A percentile compares a stretch with the other conserved stretches of the same genome.
Conservation (phyloP, 2,797 vertebrate genomes). For the Corythornis leucogaster region DNA sequence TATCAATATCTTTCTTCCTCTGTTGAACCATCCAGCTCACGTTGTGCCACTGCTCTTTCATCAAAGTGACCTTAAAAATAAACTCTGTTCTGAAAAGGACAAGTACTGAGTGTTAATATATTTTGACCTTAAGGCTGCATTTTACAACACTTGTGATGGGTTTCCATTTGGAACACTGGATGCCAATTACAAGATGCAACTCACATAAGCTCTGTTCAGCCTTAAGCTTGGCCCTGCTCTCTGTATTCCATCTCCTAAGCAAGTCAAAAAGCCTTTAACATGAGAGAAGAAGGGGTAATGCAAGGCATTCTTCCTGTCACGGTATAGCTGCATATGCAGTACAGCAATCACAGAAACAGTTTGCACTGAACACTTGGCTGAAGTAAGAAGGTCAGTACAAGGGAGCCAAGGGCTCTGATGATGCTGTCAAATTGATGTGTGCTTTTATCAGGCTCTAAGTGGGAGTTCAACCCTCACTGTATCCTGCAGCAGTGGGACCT, state of each 20-base stretch:
- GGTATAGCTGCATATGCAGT: background rate
- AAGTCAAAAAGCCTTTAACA: background rate
- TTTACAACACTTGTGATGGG: background rate
- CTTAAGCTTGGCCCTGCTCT: background rate
- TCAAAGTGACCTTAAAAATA: constrained; percentile 83
- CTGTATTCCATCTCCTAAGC: background rate
- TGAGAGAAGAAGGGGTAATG: background rate
- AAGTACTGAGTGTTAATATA: background rate
- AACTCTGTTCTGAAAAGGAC: constrained; percentile 83
- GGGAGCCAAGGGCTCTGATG: background rate
- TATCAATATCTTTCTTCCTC: constrained; percentile 81
- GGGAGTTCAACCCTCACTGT: background rate
- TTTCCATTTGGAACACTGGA: background rate
- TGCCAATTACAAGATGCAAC: background rate
- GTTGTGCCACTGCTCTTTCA: constrained; percentile 88
- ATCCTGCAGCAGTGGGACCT: background rate
- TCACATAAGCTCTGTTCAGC: background rate
- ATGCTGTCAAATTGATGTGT: background rate
- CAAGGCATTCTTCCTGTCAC: background rate
- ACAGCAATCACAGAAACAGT: background rate
- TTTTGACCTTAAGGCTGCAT: background rate
- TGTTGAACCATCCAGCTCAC: constrained; percentile 79
- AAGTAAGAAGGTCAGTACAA: background rate
- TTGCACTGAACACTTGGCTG: background rate
- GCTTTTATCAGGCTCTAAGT: background rate